Evolutionary conservation across 2,888 invertebrate genomes (phyloP), one percentile per base, ranked within the genome.

Genomic region (Ectemnius lituratus): DNA sequence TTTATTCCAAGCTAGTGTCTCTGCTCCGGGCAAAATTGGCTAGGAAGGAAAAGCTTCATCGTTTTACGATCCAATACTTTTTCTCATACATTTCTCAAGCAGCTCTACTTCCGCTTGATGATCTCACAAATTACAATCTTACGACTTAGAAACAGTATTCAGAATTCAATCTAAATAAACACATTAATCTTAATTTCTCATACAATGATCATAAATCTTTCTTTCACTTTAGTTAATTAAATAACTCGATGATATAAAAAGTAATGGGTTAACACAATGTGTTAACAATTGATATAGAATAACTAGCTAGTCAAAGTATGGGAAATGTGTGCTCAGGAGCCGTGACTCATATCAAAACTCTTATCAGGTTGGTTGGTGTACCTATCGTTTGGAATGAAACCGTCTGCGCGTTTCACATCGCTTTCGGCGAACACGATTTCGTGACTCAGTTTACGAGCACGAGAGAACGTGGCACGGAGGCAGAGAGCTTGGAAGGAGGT

Each of bases 1-100:
- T 76, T 79, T 70, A 69, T 79, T 69, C 70, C 63, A 65, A 76
- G 73, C 60, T 60, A 60, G 65, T 23, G 46, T 52, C 14, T 20
- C 20, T 20, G 57, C 57, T 61, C 68, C 46, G 63, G 16, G 57
- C 20, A 18, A 23, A 57, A 20, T 57, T 18, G 6, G n/a, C 23
- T 6, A 23, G 23, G 2, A 4, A 11, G 57, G 13, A 23, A 57
- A 13, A 18, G 23, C 20, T 23, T 11, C 11, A 23, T 23, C 57
- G 57, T 23, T 23, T 23, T 23, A 57, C 13, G 5, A 1, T 18
- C 56, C 56, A 14, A n/a, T 56, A 56, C 16, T 56, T 56, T 56
- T 56, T 11, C 16, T n/a, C 56, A 18, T 56, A 11, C 56, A 56
- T 8, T 37, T 37, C 8, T 8, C 37, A 37, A 56, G 4, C 18